Base-by-base conservation (phyloP, 2,113 vertebrate species). In the Sturnira hondurensis region DNA sequence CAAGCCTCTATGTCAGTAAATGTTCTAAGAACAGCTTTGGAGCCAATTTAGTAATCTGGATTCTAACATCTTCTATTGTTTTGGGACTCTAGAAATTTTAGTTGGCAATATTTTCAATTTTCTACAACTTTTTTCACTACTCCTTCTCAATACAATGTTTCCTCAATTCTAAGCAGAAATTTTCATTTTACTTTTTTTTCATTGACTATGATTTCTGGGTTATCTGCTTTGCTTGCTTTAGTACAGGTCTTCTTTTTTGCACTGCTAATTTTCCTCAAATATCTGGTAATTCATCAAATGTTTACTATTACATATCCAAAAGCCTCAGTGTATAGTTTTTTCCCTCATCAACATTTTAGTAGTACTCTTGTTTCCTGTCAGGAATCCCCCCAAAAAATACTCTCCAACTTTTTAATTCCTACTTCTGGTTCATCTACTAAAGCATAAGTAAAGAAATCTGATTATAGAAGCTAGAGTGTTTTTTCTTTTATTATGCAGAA, bases 371-470 rank as follows among this genome's bases (percentile, higher is more conserved):
- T 38, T 45, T 83, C 11, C 7, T 61, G 78, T 80, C n/a, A 82
- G 45, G 5, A 90, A 82, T 19, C 4, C 24, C 4, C 33, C 41
- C 14, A 6, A 73, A 71, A 96, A 47, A 8, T 1, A 26, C 24
- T 85, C 58, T 93, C 19, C n/a, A 95, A 89, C 10, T 58, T 65
- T 80, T 87, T 81, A 86, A 63, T 91, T 68, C n/a, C 61, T 76
- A 93, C 36, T 63, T 92, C 54, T 76, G 24, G 45, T 76, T 89
- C 31, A 85, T 36, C 87, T 97, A 91, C 24, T 61, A 85, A 89
- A 77, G 74, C 22, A 61, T 76, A 63, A 61, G 33, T 81, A 47
- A 71, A 71, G 43, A 91, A 87, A 91, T 80, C 3, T 70, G 16
- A 77, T 41, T 20, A 85, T 1, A 58, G 28, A 91, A 77, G 9